Evolutionary conservation across 2,888 invertebrate genomes (phyloP).

Genomic region (Macrophya annulata): DNA sequence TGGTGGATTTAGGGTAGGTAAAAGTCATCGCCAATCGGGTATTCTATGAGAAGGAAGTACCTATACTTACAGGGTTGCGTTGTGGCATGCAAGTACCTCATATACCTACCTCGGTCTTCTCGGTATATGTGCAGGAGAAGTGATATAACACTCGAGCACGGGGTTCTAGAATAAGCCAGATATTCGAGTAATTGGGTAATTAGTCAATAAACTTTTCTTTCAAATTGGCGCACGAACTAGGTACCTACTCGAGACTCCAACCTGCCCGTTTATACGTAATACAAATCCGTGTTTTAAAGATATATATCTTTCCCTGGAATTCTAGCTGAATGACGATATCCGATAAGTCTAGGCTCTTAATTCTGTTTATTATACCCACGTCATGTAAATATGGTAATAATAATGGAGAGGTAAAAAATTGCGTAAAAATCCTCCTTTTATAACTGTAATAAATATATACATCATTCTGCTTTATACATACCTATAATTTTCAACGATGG

Average conservation of each 20-base stretch:
- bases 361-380: neutral
- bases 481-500: slow-evolving; percentile 21
- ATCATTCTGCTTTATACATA: slow-evolving; percentile 3
- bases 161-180: neutral
- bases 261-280: neutral
- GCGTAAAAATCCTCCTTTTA: neutral
- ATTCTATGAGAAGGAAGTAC: neutral
- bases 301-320: neutral
- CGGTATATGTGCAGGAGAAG: slow-evolving; percentile 3
- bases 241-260: slow-evolving; percentile 29
- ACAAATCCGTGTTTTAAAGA: slow-evolving; percentile 24
- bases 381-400: neutral
- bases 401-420: neutral
- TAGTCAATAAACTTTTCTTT: slow-evolving; percentile 49
- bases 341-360: neutral
- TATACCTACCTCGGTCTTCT: slow-evolving; percentile 3
- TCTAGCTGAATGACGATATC: neutral
- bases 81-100: neutral
- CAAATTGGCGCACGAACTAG: slow-evolving; percentile 6
- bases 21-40: slow-evolving; percentile 4
- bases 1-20: slow-evolving; percentile 4
- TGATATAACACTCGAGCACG: slow-evolving; percentile 9
- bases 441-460: neutral
- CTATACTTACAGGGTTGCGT: neutral
- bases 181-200: slow-evolving; percentile 51